Conservation (phyloP, 2,888 invertebrate genomes). For the Torymus auratus region DNA sequence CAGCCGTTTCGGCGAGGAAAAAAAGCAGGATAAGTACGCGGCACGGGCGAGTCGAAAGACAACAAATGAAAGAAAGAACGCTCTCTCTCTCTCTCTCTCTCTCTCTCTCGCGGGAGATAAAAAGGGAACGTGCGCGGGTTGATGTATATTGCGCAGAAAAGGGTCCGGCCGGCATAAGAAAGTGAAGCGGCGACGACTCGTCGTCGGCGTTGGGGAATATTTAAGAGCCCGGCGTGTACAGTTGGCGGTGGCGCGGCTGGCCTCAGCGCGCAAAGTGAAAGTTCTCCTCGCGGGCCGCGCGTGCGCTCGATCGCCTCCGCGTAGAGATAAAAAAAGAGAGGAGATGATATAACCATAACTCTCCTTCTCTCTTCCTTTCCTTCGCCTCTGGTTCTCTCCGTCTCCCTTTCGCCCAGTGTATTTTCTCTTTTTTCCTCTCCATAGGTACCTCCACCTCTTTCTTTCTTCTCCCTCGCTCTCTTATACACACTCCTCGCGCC, state of each 20-base stretch:
- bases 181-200: constrained; percentile 28
- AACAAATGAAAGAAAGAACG: background rate
- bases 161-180: constrained; percentile 24
- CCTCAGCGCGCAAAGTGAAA: constrained; percentile 70
- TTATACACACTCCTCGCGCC: background rate
- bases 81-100: background rate
- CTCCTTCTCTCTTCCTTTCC: constrained; percentile 33
- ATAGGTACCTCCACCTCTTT: constrained; percentile 25
- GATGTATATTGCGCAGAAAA: background rate
- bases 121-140: background rate
- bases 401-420: constrained; percentile 45
- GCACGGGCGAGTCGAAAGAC: too few relatives aligned
- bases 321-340: constrained; percentile 33
- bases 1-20: background rate
- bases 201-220: constrained; percentile 15
- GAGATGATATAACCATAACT: constrained; percentile 43
- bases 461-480: constrained; percentile 54
- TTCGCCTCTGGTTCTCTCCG: background rate
- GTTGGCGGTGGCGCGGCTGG: constrained; percentile 55
- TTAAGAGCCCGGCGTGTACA: background rate
- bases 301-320: constrained; percentile 23
- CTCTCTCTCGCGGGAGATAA: background rate
- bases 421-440: constrained; percentile 21
- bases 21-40: background rate
- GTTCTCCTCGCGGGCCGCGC: constrained; percentile 60